Percentiles rank a stretch among this genome's conserved stretches.
Conservation (phyloP, 2,888 invertebrate genomes). For the Chrysomela aeneicollis region DNA sequence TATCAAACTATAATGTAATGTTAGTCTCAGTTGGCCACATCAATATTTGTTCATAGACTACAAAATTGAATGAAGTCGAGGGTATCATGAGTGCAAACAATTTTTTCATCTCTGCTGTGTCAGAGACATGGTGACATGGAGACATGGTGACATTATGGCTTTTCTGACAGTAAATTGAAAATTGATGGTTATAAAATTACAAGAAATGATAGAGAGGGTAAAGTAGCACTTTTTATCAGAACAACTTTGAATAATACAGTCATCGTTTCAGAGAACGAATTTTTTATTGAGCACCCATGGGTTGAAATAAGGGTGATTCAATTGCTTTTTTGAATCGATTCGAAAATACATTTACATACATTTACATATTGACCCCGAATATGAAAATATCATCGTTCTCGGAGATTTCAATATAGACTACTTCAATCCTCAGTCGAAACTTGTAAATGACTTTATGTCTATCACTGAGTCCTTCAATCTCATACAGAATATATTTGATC, state of each 20-base stretch:
- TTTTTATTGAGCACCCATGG: conserved; percentile 6
- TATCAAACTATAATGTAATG: too few species aligned
- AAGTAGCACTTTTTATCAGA: conserved; percentile 4
- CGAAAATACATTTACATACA: conserved; percentile 1
- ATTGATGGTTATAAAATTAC: conserved; percentile 11
- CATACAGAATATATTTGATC: background rate
- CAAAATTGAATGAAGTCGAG: conserved; percentile 5
- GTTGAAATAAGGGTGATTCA: conserved; percentile 6
- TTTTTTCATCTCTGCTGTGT: background rate
- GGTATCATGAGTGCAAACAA: background rate
- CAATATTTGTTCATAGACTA: too few species aligned
- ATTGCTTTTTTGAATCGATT: conserved; percentile 10
- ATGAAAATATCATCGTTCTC: conserved; percentile 6
- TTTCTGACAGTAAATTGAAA: background rate
- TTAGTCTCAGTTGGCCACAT: too few species aligned
- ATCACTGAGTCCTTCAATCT: conserved; percentile 7
- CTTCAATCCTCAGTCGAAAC: background rate
- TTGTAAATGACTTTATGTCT: conserved; percentile 2
- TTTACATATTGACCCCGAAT: conserved; percentile 1
- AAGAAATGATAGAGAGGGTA: conserved; percentile 8
- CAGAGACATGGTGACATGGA: background rate
- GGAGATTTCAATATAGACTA: conserved; percentile 11
- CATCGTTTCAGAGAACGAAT: background rate
- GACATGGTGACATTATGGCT: conserved; percentile 1
- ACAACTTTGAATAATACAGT: background rate